phyloP scores from a whole-genome alignment of 2,113 vertebrate species.

The Dromiciops gliroides region DNA sequence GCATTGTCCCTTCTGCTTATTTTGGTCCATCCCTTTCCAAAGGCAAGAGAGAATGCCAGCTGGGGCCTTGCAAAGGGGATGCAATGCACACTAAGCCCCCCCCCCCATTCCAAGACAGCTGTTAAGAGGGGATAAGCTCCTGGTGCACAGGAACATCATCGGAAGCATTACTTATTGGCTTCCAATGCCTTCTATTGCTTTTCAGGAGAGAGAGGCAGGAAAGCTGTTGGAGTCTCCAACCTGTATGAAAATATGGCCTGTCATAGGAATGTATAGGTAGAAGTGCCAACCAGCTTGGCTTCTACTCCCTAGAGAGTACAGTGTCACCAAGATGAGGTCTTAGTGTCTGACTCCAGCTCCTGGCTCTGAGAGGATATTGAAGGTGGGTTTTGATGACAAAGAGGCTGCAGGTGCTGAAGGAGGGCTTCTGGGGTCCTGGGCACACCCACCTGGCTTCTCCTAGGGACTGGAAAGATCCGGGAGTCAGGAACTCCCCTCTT shows the following conservation, averaged over 20 bases:
- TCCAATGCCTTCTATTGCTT: slow-evolving; percentile 20
- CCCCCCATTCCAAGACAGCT: slow-evolving; percentile 33
- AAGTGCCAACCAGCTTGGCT: not conserved
- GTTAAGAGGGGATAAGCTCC: slow-evolving; percentile 41
- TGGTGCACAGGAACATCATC: slow-evolving; percentile 40
- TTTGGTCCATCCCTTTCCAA: slow-evolving; percentile 23
- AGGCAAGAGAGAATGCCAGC: slow-evolving; percentile 43
- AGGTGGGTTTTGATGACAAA: not conserved
- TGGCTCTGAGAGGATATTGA: not conserved
- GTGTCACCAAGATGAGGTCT: not conserved
- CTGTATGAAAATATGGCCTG: not conserved
- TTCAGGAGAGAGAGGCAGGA: slow-evolving; percentile 25
- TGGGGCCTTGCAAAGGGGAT: slow-evolving; percentile 41
- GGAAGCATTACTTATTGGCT: slow-evolving; percentile 27
- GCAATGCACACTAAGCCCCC: slow-evolving; percentile 1
- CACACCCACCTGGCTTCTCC: slow-evolving; percentile 1
- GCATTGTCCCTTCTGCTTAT: not conserved
- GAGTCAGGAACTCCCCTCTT: not conserved
- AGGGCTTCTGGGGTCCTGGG: not conserved
- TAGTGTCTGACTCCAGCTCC: not conserved
- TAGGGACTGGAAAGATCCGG: not conserved
- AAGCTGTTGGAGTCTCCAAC: not conserved
- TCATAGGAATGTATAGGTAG: not conserved
- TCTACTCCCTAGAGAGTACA: not conserved
- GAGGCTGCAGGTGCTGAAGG: not conserved